These are phyloP conservation scores for Serrognathus titanus DNA, from an alignment of 2,888 invertebrate genomes.

Conservation along the genomic window DNA sequence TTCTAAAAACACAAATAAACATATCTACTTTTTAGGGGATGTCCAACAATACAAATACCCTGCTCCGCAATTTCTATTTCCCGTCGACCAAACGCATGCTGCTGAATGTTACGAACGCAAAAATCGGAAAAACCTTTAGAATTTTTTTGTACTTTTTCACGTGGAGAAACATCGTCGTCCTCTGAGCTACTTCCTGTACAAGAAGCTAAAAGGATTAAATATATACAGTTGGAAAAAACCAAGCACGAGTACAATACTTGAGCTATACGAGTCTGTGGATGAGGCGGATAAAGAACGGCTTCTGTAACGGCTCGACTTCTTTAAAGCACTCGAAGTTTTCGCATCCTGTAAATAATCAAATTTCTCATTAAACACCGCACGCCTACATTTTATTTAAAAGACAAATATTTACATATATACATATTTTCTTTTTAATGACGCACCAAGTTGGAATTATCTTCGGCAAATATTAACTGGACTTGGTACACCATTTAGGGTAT, in stretches of 20 bases:
- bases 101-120: slow-evolving; percentile 90
- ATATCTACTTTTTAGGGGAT: no score
- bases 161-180: slow-evolving; percentile 89
- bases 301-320: slow-evolving; percentile 83
- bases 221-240: background rate
- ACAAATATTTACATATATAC: no score
- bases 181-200: slow-evolving; percentile 85
- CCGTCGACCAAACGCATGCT: slow-evolving; percentile 88
- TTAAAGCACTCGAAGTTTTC: slow-evolving; percentile 70
- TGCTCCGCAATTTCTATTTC: slow-evolving; percentile 99
- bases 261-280: slow-evolving; percentile 93
- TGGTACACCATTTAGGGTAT: no score
- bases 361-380: background rate
- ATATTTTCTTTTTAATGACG: no score
- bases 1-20: slow-evolving; percentile 55
- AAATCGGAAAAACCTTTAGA: slow-evolving; percentile 83
- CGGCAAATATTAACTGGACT: no score
- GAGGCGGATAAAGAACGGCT: slow-evolving; percentile 91
- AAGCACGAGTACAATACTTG: slow-evolving; percentile 54
- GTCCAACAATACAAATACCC: slow-evolving; percentile 48
- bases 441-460: no score
- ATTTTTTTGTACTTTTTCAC: slow-evolving; percentile 88
- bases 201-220: slow-evolving; percentile 40
- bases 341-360: slow-evolving; percentile 50
- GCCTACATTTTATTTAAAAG: background rate